These are phyloP conservation scores for Plagodis dolabraria DNA, from an alignment of 2,888 invertebrate genomes.

Conservation along the genomic window DNA sequence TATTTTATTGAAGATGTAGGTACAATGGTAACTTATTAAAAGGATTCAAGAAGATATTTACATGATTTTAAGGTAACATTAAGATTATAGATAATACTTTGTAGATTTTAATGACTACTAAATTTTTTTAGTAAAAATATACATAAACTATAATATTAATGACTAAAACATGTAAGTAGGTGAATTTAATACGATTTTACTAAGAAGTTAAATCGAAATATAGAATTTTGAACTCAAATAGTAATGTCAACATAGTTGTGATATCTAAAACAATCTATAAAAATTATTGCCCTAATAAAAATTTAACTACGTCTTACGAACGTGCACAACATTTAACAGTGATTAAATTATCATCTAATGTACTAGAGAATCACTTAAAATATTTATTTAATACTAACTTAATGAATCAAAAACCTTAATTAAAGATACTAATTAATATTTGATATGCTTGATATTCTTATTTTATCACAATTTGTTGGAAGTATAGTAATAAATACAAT, in stretches of 20 bases:
- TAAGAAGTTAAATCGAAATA: constrained; percentile 16
- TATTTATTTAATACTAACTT: constrained; percentile 49
- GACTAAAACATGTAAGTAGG: constrained; percentile 13
- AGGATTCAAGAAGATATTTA: constrained; percentile 79
- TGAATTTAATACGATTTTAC: constrained; percentile 18
- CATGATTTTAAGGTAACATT: constrained; percentile 71
- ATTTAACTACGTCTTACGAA: constrained; percentile 71
- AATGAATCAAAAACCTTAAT: constrained; percentile 61
- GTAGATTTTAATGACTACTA: constrained; percentile 47
- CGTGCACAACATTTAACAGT: constrained; percentile 85
- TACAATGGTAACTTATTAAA: constrained; percentile 79
- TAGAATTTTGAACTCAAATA: constrained; percentile 18
- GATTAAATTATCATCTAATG: constrained; percentile 78
- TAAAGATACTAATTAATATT: constrained; percentile 54
- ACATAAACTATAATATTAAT: constrained; percentile 30
- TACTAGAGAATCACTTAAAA: constrained; percentile 63
- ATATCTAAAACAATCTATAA: constrained; percentile 50
- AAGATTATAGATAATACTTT: constrained; percentile 68
- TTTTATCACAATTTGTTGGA: constrained; percentile 56
- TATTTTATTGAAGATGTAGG: constrained; percentile 79
- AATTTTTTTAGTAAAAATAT: constrained; percentile 30
- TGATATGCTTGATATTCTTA: constrained; percentile 84
- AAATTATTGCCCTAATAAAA: constrained; percentile 79
- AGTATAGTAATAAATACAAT: not conserved
- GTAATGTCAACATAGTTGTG: constrained; percentile 33